phyloP scores from a whole-genome alignment of 1,140 invertebrate genomes.

The Lepeophtheirus salmonis region DNA sequence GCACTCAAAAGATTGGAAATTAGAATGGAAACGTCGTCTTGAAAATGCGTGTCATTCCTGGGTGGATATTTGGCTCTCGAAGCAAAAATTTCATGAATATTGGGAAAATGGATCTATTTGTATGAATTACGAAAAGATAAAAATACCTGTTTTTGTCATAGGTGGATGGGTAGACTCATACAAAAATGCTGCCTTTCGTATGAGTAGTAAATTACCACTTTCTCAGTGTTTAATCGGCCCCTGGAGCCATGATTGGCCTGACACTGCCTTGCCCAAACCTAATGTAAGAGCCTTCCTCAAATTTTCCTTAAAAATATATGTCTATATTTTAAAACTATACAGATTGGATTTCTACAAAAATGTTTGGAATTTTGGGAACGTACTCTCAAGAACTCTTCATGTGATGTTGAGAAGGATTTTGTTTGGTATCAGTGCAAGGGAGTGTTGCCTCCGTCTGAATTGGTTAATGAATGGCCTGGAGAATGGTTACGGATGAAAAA shows the following conservation, averaged over 20 bases:
- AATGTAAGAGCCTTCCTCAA: background rate
- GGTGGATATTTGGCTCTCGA: background rate
- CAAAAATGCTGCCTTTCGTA: conserved; percentile 5
- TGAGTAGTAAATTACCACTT: background rate
- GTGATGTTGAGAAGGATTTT: background rate
- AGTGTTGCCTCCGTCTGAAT: background rate
- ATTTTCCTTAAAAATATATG: background rate
- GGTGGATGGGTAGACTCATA: conserved; percentile 5
- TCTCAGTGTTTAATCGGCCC: background rate
- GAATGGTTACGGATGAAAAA: background rate
- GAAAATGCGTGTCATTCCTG: background rate
- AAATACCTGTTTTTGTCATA: background rate
- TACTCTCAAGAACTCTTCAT: background rate
- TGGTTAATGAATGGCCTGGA: conserved; percentile 1
- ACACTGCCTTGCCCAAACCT: background rate
- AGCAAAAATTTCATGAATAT: background rate
- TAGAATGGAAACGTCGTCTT: background rate
- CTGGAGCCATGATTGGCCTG: conserved; percentile 7
- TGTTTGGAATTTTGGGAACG: conserved; percentile 6
- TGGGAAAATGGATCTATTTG: conserved; percentile 4
- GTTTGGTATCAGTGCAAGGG: conserved; percentile 11
- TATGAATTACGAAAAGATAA: background rate
- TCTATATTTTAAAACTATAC: background rate
- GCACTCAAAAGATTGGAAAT: background rate
- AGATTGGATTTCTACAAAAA: background rate